These are phyloP conservation scores for Drosophila nr. perissopoda DNA, from an alignment of 2,888 invertebrate genomes.

Conservation along the genomic window DNA sequence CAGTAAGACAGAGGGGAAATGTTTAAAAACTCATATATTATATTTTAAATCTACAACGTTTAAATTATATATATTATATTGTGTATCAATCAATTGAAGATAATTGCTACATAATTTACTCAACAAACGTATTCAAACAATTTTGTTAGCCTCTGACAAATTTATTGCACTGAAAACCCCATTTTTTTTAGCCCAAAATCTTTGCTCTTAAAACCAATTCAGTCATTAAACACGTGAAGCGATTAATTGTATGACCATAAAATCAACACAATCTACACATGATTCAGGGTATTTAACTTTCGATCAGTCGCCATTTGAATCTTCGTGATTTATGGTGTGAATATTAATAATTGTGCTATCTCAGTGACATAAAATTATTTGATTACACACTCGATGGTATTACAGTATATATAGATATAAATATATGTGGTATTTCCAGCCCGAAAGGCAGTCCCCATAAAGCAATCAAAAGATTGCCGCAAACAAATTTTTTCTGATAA, in stretches of 20 bases:
- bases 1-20: not conserved
- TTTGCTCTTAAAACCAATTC: not conserved
- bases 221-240: not conserved
- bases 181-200: not conserved
- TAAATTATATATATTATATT: not conserved
- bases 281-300: not conserved
- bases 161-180: not conserved
- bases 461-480: slow-evolving; percentile 44
- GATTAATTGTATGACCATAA: not conserved
- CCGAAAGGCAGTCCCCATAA: slow-evolving; percentile 3
- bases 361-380: slow-evolving; percentile 4
- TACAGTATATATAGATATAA: not conserved
- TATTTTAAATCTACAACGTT: not conserved
- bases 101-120: not conserved
- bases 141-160: not conserved
- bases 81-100: not conserved
- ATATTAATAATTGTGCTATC: slow-evolving; percentile 8
- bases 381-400: not conserved
- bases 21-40: not conserved
- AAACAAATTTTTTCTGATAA: slow-evolving; percentile 37
- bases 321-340: not conserved
- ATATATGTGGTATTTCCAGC: slow-evolving; percentile 19
- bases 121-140: not conserved
- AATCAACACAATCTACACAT: not conserved
- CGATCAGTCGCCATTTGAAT: not conserved